A percentile compares a stretch with the other conserved stretches of the same genome.
phyloP scores from a whole-genome alignment of 2,888 invertebrate genomes.

The Leptinotarsa juncta region DNA sequence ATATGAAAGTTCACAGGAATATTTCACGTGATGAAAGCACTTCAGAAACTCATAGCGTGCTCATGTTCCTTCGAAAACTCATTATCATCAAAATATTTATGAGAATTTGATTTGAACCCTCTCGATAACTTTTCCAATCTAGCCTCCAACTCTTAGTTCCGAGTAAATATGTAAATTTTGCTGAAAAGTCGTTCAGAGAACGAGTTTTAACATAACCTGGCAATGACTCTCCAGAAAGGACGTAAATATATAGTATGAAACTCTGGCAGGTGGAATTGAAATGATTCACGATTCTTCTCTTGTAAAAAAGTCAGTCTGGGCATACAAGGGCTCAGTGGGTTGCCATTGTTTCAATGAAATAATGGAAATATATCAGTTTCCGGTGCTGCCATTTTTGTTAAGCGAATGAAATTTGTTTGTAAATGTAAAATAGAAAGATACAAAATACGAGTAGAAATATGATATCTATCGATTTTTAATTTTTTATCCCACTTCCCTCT shows the following conservation, averaged over 20 bases:
- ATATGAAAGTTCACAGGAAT: slow-evolving; percentile 11
- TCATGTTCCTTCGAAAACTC: slow-evolving; percentile 2
- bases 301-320: not conserved
- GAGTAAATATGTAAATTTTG: slow-evolving; percentile 8
- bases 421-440: too few relatives aligned
- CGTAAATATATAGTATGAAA: not conserved
- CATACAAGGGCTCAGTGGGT: not conserved
- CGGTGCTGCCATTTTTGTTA: too few relatives aligned
- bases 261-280: not conserved
- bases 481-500: too few relatives aligned
- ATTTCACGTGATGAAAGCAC: not conserved
- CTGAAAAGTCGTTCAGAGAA: not conserved
- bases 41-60: slow-evolving; percentile 6
- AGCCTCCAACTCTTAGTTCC: slow-evolving; percentile 6
- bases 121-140: slow-evolving; percentile 13
- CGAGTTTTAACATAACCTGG: not conserved
- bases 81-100: slow-evolving; percentile 15
- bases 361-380: not conserved
- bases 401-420: too few relatives aligned
- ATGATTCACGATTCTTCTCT: not conserved
- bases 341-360: not conserved
- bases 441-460: too few relatives aligned
- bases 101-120: slow-evolving; percentile 20
- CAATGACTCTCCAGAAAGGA: not conserved
- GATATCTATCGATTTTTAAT: too few relatives aligned